These are phyloP conservation scores for Ormyrus thymus DNA, from an alignment of 2,888 invertebrate species.

Conservation along the genomic window DNA sequence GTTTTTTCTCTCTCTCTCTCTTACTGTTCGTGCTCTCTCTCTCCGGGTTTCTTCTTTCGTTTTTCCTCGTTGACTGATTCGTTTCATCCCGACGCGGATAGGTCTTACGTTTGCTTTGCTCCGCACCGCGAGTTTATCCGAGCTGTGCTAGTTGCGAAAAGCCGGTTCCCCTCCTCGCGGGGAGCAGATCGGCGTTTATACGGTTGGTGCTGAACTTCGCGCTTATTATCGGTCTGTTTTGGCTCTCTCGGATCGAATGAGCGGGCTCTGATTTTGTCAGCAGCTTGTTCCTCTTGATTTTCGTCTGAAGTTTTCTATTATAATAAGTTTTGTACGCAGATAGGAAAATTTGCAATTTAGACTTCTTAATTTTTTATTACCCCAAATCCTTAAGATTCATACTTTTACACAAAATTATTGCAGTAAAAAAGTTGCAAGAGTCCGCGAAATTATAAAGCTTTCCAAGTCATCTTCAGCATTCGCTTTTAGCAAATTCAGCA, in stretches of 20 bases:
- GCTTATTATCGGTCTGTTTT: background rate
- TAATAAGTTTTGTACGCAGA: background rate
- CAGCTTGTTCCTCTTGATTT: background rate
- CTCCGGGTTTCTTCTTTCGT: background rate
- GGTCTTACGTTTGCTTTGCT: conserved; percentile 15
- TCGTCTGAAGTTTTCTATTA: background rate
- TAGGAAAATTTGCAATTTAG: too few species aligned
- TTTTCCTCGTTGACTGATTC: conserved; percentile 34
- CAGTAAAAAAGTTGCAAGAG: too few species aligned
- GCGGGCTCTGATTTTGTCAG: background rate
- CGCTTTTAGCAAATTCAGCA: too few species aligned
- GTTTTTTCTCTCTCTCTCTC: background rate
- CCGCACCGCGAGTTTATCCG: conserved; percentile 27
- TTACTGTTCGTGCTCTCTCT: background rate
- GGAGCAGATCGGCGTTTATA: conserved; percentile 2
- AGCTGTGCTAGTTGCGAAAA: conserved; percentile 10
- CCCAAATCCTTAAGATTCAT: too few species aligned
- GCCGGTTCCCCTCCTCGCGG: background rate
- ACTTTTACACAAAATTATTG: too few species aligned
- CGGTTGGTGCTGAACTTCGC: conserved; percentile 2
- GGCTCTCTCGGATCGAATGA: background rate
- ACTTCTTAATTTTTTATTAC: too few species aligned
- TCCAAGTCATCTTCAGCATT: too few species aligned
- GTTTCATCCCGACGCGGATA: conserved; percentile 22
- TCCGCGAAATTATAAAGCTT: too few species aligned